Conservation (phyloP, 2,888 invertebrate species). For the Nephrotoma flavescens region DNA sequence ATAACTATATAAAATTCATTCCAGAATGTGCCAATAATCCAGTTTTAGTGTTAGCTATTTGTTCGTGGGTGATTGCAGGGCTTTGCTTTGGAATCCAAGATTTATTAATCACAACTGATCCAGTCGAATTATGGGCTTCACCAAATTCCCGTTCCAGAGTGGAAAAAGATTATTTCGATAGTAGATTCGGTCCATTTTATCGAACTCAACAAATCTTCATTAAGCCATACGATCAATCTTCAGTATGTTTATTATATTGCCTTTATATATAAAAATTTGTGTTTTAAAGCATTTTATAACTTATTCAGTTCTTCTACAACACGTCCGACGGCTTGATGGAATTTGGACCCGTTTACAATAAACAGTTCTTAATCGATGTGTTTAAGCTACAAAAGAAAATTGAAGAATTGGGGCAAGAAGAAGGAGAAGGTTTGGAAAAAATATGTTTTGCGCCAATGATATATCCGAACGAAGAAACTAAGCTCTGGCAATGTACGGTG, state of each 20-base stretch:
- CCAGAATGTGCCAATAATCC: constrained; percentile 54
- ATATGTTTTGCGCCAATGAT: constrained; percentile 79
- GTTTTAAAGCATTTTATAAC: neutral
- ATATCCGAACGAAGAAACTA: constrained; percentile 40
- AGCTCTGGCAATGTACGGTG: constrained; percentile 53
- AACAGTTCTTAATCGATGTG: constrained; percentile 58
- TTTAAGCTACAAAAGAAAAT: constrained; percentile 53
- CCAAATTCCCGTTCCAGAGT: constrained; percentile 61
- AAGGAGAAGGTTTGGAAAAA: constrained; percentile 41
- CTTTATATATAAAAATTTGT: neutral
- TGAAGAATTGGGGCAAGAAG: constrained; percentile 38
- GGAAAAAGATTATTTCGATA: constrained; percentile 79
- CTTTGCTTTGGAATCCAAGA: constrained; percentile 51
- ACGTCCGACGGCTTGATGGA: constrained; percentile 30
- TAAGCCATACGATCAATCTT: constrained; percentile 40
- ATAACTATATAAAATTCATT: constrained; percentile 11
- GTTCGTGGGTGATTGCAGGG: constrained; percentile 40
- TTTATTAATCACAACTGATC: constrained; percentile 67
- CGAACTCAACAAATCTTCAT: constrained; percentile 81
- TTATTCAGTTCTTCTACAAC: constrained; percentile 25
- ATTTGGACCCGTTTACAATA: constrained; percentile 69
- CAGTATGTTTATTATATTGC: constrained; percentile 26
- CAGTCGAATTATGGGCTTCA: constrained; percentile 88
- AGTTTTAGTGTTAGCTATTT: constrained; percentile 43
- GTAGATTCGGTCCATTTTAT: constrained; percentile 77